These are phyloP conservation scores for Ornithorhynchus anatinus DNA, from an alignment of 2,113 vertebrate genomes.

Conservation along the genomic window DNA sequence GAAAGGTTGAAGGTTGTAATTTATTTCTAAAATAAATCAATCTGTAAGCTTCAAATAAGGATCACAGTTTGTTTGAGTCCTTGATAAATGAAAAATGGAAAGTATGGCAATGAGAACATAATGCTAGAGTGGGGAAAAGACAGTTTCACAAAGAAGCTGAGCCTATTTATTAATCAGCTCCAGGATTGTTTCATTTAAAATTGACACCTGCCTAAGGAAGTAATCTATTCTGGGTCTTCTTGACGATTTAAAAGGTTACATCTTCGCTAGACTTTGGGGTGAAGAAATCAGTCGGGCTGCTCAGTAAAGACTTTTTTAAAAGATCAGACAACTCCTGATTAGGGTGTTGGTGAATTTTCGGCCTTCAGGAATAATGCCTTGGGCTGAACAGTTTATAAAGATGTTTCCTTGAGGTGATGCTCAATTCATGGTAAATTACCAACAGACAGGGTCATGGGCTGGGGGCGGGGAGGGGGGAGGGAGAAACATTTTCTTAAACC, in stretches of 20 bases:
- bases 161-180: neutral
- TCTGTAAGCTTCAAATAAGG: neutral
- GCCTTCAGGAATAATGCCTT: accelerated
- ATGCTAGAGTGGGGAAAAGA: too few relatives aligned
- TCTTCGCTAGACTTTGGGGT: neutral
- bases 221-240: neutral
- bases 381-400: neutral
- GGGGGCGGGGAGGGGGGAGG: too few relatives aligned
- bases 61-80: neutral
- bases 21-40: neutral
- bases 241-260: neutral
- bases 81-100: neutral
- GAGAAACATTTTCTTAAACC: too few relatives aligned
- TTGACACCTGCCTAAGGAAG: neutral
- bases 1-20: neutral
- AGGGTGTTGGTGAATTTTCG: accelerated
- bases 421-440: too few relatives aligned
- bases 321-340: too few relatives aligned
- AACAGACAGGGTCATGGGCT: too few relatives aligned
- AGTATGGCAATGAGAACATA: neutral
- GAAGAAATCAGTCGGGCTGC: accelerated
- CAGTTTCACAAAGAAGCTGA: neutral
- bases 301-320: neutral
- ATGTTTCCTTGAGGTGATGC: accelerated
- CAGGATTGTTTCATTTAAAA: neutral